A percentile compares a stretch with the other conserved stretches of the same genome.
These are phyloP conservation scores for Todus mexicanus DNA, from an alignment of 2,797 vertebrate genomes.

Conservation along the genomic window DNA sequence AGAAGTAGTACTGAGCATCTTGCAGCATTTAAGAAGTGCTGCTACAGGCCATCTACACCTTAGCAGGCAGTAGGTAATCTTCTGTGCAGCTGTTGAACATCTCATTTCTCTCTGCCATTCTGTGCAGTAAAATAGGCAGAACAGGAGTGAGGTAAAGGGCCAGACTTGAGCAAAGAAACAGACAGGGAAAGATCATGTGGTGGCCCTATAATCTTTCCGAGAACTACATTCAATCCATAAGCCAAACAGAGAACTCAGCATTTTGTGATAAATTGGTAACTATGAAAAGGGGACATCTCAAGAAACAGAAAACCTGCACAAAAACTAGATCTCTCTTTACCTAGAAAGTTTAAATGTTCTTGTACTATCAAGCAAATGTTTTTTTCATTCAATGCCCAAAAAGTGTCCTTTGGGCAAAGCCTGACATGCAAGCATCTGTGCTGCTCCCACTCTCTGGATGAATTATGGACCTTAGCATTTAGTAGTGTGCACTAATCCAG, in stretches of 20 bases:
- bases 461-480: background rate
- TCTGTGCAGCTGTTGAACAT: background rate
- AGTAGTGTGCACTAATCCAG: background rate
- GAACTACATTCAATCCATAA: background rate
- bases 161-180: background rate
- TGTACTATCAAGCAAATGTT: background rate
- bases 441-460: background rate
- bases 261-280: background rate
- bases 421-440: background rate
- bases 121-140: background rate
- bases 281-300: background rate
- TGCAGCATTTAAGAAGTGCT: background rate
- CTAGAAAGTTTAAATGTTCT: background rate
- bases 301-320: background rate
- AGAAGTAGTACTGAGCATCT: background rate
- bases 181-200: background rate
- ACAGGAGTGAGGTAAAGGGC: background rate
- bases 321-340: background rate
- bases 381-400: constrained; percentile 30
- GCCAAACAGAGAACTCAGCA: background rate
- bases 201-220: background rate
- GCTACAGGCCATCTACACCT: background rate
- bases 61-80: background rate
- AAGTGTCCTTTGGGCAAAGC: background rate
- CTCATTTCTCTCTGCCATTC: background rate